Evolutionary conservation across 2,888 invertebrate species (phyloP), one percentile per base, ranked within the genome.

Genomic region (Synanthedon vespiformis): DNA sequence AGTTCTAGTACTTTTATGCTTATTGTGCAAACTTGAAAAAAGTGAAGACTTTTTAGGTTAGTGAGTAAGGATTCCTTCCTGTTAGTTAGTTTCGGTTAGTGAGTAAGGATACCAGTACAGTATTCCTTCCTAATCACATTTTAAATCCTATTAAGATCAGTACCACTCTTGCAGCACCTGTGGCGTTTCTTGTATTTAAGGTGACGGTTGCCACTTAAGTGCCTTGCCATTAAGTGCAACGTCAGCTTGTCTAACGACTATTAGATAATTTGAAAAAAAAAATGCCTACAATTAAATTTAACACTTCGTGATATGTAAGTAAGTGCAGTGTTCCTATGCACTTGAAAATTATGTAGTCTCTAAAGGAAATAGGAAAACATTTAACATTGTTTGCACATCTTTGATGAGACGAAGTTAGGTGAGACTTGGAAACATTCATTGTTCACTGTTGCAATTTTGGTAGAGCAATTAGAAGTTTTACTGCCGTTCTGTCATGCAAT

Each of bases 261-360:
- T 44, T 44, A 44, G 8, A 44, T 11, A 44, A 0, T 8, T 34
- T 34, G 1, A 34, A 34, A 10, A 34, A 34, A 10, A 34, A 34
- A 10, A 2, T 8, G 8, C 10, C 67, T 68, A 64, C 65, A 69
- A 77, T 78, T 76, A 75, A 71, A 75, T 76, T 75, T 74, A 70
- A 69, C 70, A 74, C 74, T 76, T 68, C 68, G 61, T 67, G 40
- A 49, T 49, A 59, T 1, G 27, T 27, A 27, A 27, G 8, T 27
- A 27, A 27, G 62, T 61, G 58, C 58, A 56, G 57, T 59, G 56
- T 61, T 61, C 67, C 64, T 58, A 63, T 64, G 64, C 64, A 53
- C 50, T 6, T 53, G 41, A 48, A 49, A 54, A 52, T 56, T 52
- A 50, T 52, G 55, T 53, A 51, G 66, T 67, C 65, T 68, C 67